Conservation (phyloP, 2,888 invertebrate genomes). For the Rhagium mordax region DNA sequence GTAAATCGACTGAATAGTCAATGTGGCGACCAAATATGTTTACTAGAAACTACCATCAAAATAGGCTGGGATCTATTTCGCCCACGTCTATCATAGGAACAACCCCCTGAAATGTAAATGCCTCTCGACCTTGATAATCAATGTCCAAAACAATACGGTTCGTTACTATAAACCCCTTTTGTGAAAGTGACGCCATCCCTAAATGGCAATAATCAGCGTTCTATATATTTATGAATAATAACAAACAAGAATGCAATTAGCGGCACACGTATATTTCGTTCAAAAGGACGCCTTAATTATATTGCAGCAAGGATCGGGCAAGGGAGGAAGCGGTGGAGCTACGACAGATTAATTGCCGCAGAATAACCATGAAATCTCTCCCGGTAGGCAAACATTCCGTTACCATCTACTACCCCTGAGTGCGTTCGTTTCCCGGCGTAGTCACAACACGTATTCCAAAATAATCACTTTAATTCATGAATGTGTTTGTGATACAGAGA, state of each 20-base stretch:
- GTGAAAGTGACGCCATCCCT: background rate
- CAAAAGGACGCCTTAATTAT: conserved; percentile 7
- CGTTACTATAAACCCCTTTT: background rate
- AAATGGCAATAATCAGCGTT: conserved; percentile 5
- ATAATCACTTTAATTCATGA: background rate
- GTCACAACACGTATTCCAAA: background rate
- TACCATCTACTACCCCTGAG: background rate
- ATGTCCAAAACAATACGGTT: background rate
- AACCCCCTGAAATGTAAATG: background rate
- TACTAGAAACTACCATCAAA: no score
- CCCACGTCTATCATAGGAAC: no score
- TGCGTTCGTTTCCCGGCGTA: background rate
- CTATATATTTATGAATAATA: background rate
- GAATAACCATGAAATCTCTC: background rate
- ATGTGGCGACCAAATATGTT: no score
- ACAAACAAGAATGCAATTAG: conserved; percentile 6
- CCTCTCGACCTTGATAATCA: background rate
- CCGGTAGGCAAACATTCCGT: background rate
- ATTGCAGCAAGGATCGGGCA: background rate
- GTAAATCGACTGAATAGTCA: background rate
- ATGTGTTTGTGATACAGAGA: background rate
- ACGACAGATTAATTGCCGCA: background rate
- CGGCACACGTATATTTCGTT: background rate
- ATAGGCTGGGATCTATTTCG: no score
- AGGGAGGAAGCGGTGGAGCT: background rate